Evolutionary conservation across 2,797 vertebrate genomes (phyloP), one percentile per base, ranked within the genome.

Genomic region (Chaetophractus vellerosus): DNA sequence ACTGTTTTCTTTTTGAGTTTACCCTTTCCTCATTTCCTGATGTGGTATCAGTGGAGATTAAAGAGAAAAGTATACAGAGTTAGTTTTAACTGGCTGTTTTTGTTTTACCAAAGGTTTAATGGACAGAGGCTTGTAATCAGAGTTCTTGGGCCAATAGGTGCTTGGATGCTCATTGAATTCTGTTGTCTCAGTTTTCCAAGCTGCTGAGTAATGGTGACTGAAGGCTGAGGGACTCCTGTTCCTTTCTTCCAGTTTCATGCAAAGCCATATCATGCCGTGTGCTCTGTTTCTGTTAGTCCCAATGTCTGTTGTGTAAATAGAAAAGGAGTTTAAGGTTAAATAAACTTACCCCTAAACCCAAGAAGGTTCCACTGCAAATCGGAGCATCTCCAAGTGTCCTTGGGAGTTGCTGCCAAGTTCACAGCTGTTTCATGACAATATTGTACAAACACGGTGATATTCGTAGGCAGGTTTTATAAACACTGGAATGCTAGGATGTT

Each of bases 201-300:
- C 48, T 69, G 61, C 26, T 36, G 66, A 48, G 15, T 8, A 9
- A 15, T 57, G 55, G 21, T 2, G 48, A 16, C 26, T 85, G 18
- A 45, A 88, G 85, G 45, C 28, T 1, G 0, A 41, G 90, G 21
- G 69, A 50, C 26, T 15, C 2, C n/a, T 33, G 10, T 24, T 72
- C 31, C 48, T 12, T 41, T 61, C 45, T 31, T n/a, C 4, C 2
- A 21, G 33, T 85, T 93, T 69, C 26, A 1, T 31, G 12, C 3
- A 75, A 48, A n/a, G 68, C 31, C 26, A 0, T 1, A 0, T 55
- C n/a, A 28, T 0, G 1, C 16, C 0, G 1, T 6, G 5, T 9
- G 28, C 69, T 72, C 52, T 66, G 48, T 75, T 76, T 93, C 78
- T 93, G 0, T 82, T 63, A 59, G 82, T 48, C 50, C 79, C 24